phyloP scores from a whole-genome alignment of 2,888 invertebrate genomes.

The Campoletis raptor region DNA sequence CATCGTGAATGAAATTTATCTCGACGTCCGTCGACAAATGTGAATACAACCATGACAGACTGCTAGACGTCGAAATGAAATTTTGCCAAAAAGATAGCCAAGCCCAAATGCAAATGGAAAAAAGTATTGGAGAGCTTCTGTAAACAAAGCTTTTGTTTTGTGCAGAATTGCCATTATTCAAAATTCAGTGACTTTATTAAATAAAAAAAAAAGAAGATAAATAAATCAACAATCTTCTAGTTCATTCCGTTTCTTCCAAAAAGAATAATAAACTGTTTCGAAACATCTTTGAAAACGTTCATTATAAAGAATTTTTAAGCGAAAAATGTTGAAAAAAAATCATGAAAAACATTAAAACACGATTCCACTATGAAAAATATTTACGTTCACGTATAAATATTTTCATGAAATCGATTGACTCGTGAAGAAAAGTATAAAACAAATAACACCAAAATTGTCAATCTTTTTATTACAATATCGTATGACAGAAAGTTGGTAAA shows the following conservation, averaged over 20 bases:
- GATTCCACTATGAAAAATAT: not conserved
- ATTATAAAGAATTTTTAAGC: not conserved
- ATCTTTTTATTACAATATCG: not conserved
- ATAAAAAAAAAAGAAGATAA: not conserved
- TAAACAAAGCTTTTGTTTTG: not conserved
- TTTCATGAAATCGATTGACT: not conserved
- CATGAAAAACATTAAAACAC: not conserved
- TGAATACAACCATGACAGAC: conserved; percentile 1
- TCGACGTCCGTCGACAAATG: not conserved
- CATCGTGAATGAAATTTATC: conserved; percentile 31
- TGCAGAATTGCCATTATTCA: not conserved
- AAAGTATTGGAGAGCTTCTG: not conserved
- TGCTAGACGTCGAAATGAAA: not conserved
- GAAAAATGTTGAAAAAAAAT: not conserved
- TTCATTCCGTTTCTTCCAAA: not conserved
- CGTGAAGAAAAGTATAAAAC: not conserved
- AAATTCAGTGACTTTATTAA: not conserved
- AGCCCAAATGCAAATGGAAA: not conserved
- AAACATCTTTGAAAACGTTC: not conserved
- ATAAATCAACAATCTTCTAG: not conserved
- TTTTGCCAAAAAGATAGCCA: not conserved
- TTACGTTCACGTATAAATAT: not conserved
- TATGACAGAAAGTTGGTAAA: not conserved
- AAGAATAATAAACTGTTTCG: not conserved
- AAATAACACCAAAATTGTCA: not conserved